These are phyloP conservation scores for Psittacara wagleri DNA, from an alignment of 2,113 vertebrate genomes.

Conservation along the genomic window DNA sequence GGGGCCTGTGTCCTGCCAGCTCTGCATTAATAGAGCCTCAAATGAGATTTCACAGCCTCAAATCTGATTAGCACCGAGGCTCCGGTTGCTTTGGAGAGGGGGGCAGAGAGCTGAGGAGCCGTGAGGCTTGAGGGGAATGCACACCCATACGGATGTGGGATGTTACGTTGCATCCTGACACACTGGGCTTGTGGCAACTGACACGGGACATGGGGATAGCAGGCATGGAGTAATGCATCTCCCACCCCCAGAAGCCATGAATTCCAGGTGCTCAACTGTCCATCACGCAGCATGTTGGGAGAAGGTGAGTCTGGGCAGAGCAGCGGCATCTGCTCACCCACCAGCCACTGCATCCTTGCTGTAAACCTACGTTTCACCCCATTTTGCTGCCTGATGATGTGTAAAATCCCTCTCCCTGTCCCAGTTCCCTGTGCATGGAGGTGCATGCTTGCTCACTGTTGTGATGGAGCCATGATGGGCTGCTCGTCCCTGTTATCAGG, in stretches of 20 bases:
- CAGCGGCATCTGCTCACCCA: not conserved
- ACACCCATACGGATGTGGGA: rapidly evolving
- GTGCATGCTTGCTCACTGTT: rapidly evolving
- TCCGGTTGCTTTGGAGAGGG: not conserved
- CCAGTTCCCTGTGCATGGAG: not conserved
- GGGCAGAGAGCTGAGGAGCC: not conserved
- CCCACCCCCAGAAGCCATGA: not conserved
- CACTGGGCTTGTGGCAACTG: rapidly evolving
- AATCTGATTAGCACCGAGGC: slow-evolving; percentile 66
- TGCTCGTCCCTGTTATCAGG: rapidly evolving
- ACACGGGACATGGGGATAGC: rapidly evolving
- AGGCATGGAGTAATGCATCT: rapidly evolving
- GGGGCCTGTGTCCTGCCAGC: slow-evolving; percentile 43
- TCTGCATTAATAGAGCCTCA: slow-evolving; percentile 63
- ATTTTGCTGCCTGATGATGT: not conserved
- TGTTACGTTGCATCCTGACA: not conserved
- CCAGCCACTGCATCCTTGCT: rapidly evolving
- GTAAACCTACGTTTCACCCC: not conserved
- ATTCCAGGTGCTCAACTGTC: not conserved
- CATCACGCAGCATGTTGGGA: rapidly evolving
- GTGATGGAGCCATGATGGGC: not conserved
- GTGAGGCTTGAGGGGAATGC: not conserved
- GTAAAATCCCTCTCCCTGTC: not conserved
- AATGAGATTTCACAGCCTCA: slow-evolving; percentile 73
- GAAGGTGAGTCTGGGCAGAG: not conserved